These are phyloP conservation scores for Drosophila athabasca DNA, from an alignment of 1,140 invertebrate genomes.

Conservation along the genomic window DNA sequence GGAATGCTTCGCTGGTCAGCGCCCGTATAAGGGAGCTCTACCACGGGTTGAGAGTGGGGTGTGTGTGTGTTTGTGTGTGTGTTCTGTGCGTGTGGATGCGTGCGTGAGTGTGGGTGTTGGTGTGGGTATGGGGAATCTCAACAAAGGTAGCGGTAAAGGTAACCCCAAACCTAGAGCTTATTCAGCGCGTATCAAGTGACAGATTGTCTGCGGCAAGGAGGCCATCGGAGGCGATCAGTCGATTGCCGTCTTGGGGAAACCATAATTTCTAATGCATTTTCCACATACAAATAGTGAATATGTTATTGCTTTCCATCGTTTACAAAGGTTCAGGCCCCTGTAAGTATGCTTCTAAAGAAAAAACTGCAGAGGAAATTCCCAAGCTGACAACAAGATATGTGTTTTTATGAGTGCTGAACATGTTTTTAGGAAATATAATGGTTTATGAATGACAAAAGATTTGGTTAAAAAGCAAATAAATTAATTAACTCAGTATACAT, in stretches of 20 bases:
- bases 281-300: background rate
- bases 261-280: slow-evolving; percentile 68
- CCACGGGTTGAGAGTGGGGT: too few relatives aligned
- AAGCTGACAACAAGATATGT: too few relatives aligned
- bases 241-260: slow-evolving; percentile 60
- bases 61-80: slow-evolving; percentile 5
- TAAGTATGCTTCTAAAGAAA: too few relatives aligned
- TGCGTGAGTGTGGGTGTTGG: slow-evolving; percentile 14
- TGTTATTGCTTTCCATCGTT: slow-evolving; percentile 26
- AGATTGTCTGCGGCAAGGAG: slow-evolving; percentile 80
- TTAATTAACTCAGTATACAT: too few relatives aligned
- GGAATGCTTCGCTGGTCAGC: slow-evolving; percentile 78
- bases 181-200: slow-evolving; percentile 70
- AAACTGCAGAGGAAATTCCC: too few relatives aligned
- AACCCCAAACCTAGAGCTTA: slow-evolving; percentile 48
- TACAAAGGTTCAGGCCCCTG: too few relatives aligned
- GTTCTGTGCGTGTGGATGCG: slow-evolving; percentile 20
- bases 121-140: slow-evolving; percentile 66
- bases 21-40: slow-evolving; percentile 59
- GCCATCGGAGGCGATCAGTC: slow-evolving; percentile 48
- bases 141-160: slow-evolving; percentile 52
- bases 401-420: too few relatives aligned
- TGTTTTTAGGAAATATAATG: too few relatives aligned
- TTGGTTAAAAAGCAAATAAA: too few relatives aligned
- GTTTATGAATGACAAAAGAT: too few relatives aligned